These are phyloP conservation scores for Megaceryle torquata DNA, from an alignment of 2,113 vertebrate genomes.

Conservation along the genomic window DNA sequence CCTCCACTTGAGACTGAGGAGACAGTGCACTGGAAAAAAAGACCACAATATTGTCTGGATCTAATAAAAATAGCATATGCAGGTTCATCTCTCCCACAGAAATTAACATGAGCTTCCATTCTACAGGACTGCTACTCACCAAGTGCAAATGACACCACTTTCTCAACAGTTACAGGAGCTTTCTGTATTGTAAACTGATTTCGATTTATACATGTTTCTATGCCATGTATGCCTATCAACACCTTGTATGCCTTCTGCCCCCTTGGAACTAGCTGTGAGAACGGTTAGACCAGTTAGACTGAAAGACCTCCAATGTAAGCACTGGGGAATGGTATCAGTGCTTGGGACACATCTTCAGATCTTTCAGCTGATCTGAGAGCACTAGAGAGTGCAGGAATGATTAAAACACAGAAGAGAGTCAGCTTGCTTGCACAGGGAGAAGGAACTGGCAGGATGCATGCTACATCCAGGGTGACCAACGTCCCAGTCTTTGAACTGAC, in stretches of 20 bases:
- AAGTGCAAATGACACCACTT: not conserved
- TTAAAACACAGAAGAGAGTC: not conserved
- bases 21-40: not conserved
- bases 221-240: no score
- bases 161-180: not conserved
- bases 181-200: not conserved
- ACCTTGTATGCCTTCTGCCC: not conserved
- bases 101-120: not conserved
- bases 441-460: not conserved
- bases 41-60: not conserved
- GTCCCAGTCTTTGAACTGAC: not conserved
- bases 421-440: not conserved
- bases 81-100: not conserved
- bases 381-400: not conserved
- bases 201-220: not conserved
- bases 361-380: not conserved
- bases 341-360: not conserved
- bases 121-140: not conserved
- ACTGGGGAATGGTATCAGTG: not conserved
- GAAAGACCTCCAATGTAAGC: not conserved
- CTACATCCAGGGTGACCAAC: rapidly evolving
- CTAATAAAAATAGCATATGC: rapidly evolving
- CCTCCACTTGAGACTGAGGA: not conserved
- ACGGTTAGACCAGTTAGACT: not conserved
- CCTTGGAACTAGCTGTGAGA: rapidly evolving